These are phyloP conservation scores for Phaethornis superciliosus DNA, from an alignment of 2,113 vertebrate genomes.

Conservation along the genomic window DNA sequence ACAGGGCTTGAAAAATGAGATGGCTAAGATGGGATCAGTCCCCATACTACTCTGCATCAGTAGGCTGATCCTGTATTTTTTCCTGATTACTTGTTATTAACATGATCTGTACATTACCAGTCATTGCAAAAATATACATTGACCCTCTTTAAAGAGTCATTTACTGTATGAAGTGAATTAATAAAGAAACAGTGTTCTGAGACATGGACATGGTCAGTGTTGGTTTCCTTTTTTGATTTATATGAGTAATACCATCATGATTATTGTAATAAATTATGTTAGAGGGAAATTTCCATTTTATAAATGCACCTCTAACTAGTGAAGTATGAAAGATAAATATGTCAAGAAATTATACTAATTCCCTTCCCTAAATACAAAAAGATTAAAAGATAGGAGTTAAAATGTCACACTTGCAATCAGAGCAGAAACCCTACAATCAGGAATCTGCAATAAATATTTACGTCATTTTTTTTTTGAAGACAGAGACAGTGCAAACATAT, in stretches of 20 bases:
- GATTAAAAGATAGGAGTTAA: slow-evolving; percentile 34
- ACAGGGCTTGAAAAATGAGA: background rate
- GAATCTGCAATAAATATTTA: slow-evolving; percentile 47
- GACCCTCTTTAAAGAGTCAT: background rate
- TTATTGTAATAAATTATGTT: slow-evolving; percentile 42
- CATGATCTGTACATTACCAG: background rate
- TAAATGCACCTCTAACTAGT: background rate
- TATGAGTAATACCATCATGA: background rate
- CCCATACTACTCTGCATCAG: background rate
- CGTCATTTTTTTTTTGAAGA: slow-evolving; percentile 18
- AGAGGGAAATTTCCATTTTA: slow-evolving; percentile 15
- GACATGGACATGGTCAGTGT: background rate
- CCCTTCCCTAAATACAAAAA: slow-evolving; percentile 19
- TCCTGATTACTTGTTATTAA: background rate
- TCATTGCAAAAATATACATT: background rate
- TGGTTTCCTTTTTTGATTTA: slow-evolving; percentile 38
- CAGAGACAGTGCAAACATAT: slow-evolving; percentile 11
- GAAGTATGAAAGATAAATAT: slow-evolving; percentile 41
- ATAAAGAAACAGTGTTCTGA: background rate
- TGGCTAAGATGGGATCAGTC: background rate
- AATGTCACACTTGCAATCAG: slow-evolving; percentile 41
- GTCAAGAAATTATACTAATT: slow-evolving; percentile 38
- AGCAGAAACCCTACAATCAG: slow-evolving; percentile 3
- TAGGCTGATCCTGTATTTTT: background rate
- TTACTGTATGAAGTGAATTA: background rate